Conservation (phyloP, 2,888 invertebrate species). For the Hofmannophila pseudospretella region DNA sequence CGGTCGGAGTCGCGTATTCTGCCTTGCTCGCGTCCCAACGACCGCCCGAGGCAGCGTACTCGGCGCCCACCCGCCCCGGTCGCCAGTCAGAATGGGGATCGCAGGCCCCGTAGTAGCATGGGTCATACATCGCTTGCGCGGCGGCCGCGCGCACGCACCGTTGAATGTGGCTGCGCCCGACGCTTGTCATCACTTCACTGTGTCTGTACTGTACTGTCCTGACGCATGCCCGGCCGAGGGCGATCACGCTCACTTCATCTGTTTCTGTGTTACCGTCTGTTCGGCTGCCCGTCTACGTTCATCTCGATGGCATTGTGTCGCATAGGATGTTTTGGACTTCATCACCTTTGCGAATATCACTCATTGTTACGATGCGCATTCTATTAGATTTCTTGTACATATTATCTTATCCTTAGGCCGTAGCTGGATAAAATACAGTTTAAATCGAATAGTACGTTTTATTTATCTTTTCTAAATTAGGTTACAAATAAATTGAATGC, state of each 20-base stretch:
- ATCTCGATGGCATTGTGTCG: constrained; percentile 70
- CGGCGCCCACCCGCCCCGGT: constrained; percentile 17
- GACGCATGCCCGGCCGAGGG: constrained; percentile 76
- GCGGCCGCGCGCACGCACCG: constrained; percentile 75
- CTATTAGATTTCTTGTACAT: constrained; percentile 74
- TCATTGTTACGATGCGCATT: constrained; percentile 72
- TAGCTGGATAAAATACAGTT: constrained; percentile 44
- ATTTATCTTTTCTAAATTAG: constrained; percentile 38
- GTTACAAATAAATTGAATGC: constrained; percentile 34
- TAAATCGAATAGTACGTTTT: constrained; percentile 38
- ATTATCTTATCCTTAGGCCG: constrained; percentile 56
- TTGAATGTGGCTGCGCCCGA: constrained; percentile 77
- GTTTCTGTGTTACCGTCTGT: constrained; percentile 72
- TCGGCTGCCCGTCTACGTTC: constrained; percentile 69
- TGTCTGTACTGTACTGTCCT: constrained; percentile 75
- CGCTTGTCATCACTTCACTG: constrained; percentile 77
- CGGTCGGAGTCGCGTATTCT: constrained; percentile 10
- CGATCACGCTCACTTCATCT: constrained; percentile 77
- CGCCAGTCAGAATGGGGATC: constrained; percentile 28
- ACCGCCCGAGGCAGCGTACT: constrained; percentile 15
- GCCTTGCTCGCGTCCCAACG: constrained; percentile 14
- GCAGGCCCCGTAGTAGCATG: constrained; percentile 71
- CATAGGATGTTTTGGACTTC: constrained; percentile 64
- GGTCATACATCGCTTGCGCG: constrained; percentile 75
- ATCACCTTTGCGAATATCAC: constrained; percentile 69